A percentile compares a stretch with the other conserved stretches of the same genome.
Conservation (phyloP, 2,113 vertebrate species). For the Myotis lucifugus region DNA sequence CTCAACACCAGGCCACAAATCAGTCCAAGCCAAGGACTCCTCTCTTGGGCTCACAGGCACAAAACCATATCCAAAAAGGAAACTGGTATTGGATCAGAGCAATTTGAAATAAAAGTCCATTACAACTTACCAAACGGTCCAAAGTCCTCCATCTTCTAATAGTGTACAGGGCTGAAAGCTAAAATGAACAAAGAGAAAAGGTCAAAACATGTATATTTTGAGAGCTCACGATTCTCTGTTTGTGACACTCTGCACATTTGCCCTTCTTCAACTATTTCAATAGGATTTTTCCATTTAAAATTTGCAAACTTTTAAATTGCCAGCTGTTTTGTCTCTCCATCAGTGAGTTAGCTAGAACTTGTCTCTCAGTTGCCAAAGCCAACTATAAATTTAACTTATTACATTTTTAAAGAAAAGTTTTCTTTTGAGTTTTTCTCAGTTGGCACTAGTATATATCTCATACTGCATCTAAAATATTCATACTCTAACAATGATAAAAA, state of each 20-base stretch:
- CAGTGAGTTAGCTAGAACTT: slow-evolving; percentile 55
- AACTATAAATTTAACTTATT: slow-evolving; percentile 51
- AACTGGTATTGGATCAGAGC: neutral
- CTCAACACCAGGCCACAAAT: neutral
- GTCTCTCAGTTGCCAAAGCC: slow-evolving; percentile 48
- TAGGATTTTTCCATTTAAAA: slow-evolving; percentile 73
- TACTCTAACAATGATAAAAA: neutral
- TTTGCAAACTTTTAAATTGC: slow-evolving; percentile 55
- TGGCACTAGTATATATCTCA: neutral
- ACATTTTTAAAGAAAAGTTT: slow-evolving; percentile 13
- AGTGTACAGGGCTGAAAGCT: neutral
- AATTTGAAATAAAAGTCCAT: neutral
- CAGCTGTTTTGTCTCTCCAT: slow-evolving; percentile 42
- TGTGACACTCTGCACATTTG: slow-evolving; percentile 19
- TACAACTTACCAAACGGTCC: neutral
- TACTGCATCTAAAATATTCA: slow-evolving; percentile 36
- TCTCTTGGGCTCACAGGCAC: neutral
- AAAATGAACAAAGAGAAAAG: slow-evolving; percentile 24
- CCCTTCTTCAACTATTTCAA: slow-evolving; percentile 59
- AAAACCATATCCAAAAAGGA: neutral
- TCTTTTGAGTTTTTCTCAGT: slow-evolving; percentile 28
- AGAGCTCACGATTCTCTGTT: neutral
- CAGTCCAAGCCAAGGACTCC: neutral
- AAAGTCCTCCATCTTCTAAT: neutral
- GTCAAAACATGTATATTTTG: slow-evolving; percentile 36